These are phyloP conservation scores for Laspeyria flexula DNA, from an alignment of 2,888 invertebrate species.

Conservation along the genomic window DNA sequence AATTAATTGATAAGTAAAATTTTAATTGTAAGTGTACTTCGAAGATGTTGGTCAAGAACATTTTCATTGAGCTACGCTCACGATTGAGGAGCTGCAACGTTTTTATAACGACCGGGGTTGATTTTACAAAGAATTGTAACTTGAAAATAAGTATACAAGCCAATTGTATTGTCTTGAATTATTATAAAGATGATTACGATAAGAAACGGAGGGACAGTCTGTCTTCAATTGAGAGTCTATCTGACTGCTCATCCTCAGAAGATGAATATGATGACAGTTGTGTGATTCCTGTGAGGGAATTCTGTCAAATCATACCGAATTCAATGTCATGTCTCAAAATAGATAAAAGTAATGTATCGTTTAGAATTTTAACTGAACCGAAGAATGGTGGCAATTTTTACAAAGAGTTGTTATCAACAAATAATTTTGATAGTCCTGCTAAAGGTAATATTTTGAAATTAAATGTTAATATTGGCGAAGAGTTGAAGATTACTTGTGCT, in stretches of 20 bases:
- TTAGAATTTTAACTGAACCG: slow-evolving; percentile 79
- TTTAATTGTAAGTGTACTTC: slow-evolving; percentile 32
- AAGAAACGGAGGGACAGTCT: slow-evolving; percentile 70
- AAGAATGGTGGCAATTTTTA: slow-evolving; percentile 79
- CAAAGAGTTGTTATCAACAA: slow-evolving; percentile 66
- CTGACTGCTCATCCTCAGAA: slow-evolving; percentile 71
- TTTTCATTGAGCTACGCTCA: slow-evolving; percentile 87
- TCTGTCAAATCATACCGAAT: slow-evolving; percentile 79
- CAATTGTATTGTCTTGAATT: slow-evolving; percentile 75
- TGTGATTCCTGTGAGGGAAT: slow-evolving; percentile 70
- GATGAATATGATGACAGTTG: slow-evolving; percentile 68
- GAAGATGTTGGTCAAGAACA: slow-evolving; percentile 80
- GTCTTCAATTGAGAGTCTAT: slow-evolving; percentile 80
- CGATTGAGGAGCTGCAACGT: slow-evolving; percentile 87
- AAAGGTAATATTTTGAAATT: slow-evolving; percentile 59
- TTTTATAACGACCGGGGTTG: slow-evolving; percentile 80
- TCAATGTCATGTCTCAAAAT: slow-evolving; percentile 82
- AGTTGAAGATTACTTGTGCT: slow-evolving; percentile 67
- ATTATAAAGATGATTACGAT: slow-evolving; percentile 62
- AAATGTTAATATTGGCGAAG: slow-evolving; percentile 61
- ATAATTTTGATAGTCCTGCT: slow-evolving; percentile 43
- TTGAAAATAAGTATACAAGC: slow-evolving; percentile 80
- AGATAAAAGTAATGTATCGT: slow-evolving; percentile 76
- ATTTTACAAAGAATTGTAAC: slow-evolving; percentile 74
- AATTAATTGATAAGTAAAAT: slow-evolving; percentile 48